Percentiles rank a stretch among this genome's conserved stretches.
These are phyloP conservation scores for Elmis aenea DNA, from an alignment of 2,888 invertebrate species.

Conservation along the genomic window DNA sequence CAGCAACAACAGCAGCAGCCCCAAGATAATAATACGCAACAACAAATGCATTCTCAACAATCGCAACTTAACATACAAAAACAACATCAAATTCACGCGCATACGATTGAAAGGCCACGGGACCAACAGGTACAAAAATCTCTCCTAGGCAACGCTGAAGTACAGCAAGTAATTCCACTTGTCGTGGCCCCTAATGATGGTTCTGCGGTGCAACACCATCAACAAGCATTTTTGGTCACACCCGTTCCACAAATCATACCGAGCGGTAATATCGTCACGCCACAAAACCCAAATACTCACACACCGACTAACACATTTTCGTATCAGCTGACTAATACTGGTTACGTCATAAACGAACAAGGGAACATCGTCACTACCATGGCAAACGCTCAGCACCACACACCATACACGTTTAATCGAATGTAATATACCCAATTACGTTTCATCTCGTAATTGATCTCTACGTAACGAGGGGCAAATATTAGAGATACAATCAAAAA, in stretches of 20 bases:
- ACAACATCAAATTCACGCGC: conserved; percentile 33
- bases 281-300: conserved; percentile 40
- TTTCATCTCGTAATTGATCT: no score
- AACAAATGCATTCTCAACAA: conserved; percentile 44
- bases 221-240: conserved; percentile 61
- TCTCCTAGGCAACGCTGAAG: conserved; percentile 50
- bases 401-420: conserved; percentile 45
- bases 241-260: conserved; percentile 61
- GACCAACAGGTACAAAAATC: conserved; percentile 51
- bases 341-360: conserved; percentile 47
- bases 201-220: conserved; percentile 41
- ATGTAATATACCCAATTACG: no score
- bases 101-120: conserved; percentile 50
- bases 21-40: conserved; percentile 43
- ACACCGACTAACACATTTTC: conserved; percentile 43
- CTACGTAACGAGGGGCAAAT: no score
- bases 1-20: conserved; percentile 48
- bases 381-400: conserved; percentile 43
- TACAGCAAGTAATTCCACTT: conserved; percentile 60
- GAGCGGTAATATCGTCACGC: conserved; percentile 40
- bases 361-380: conserved; percentile 47
- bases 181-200: conserved; percentile 52
- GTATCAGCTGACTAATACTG: conserved; percentile 45
- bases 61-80: conserved; percentile 40
- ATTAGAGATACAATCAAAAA: no score